phyloP scores from a whole-genome alignment of 2,113 vertebrate genomes.

The Vulpes vulpes region DNA sequence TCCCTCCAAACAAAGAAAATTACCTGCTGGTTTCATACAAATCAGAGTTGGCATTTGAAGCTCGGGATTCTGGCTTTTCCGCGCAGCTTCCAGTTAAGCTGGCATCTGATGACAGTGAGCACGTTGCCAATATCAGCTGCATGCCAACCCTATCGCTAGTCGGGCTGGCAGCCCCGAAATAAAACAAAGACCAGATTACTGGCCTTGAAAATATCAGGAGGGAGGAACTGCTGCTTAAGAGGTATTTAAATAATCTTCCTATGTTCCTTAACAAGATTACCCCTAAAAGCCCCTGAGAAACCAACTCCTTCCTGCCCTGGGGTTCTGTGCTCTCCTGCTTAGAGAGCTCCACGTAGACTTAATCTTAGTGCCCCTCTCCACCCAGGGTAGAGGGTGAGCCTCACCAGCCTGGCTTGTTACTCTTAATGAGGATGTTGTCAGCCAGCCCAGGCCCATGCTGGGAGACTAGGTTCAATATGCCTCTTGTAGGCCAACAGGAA shows the following conservation, averaged over 20 bases:
- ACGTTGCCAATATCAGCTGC: conserved; percentile 39
- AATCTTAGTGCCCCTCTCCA: neutral
- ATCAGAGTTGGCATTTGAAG: conserved; percentile 60
- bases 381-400: neutral
- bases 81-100: conserved; percentile 63
- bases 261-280: conserved; percentile 83
- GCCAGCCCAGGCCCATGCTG: neutral
- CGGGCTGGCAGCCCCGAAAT: conserved; percentile 48
- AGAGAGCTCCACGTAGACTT: neutral
- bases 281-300: conserved; percentile 36
- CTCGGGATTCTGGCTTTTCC: conserved; percentile 47
- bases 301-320: neutral
- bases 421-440: neutral
- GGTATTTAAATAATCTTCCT: conserved; percentile 76
- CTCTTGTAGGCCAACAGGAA: neutral
- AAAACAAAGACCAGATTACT: conserved; percentile 82
- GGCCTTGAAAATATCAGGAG: conserved; percentile 74
- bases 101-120: conserved; percentile 48
- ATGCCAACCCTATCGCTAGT: conserved; percentile 75
- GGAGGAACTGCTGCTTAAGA: conserved; percentile 69
- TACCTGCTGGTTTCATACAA: conserved; percentile 70
- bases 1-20: conserved; percentile 73
- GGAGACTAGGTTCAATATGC: neutral
- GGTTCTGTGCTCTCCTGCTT: neutral
- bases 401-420: neutral